These are phyloP conservation scores for Vidua chalybeata DNA, from an alignment of 2,113 vertebrate species.

Conservation along the genomic window DNA sequence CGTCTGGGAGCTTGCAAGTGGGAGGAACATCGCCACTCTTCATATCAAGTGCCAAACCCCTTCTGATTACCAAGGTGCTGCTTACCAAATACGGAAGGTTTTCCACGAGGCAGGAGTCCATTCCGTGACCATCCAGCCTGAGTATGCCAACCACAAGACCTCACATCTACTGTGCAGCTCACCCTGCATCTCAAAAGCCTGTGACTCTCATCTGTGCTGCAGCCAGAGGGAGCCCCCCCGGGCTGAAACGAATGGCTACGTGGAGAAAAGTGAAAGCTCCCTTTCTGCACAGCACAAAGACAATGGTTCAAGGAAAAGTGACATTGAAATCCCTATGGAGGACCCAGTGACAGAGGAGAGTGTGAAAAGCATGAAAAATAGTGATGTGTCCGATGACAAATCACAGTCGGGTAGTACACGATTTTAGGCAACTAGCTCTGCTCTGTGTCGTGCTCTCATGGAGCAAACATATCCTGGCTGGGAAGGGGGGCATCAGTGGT, in stretches of 20 bases:
- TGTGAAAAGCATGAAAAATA: not conserved
- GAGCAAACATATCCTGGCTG: not conserved
- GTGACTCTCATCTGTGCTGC: constrained; percentile 78
- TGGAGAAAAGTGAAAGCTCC: constrained; percentile 43
- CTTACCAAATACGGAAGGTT: constrained; percentile 72
- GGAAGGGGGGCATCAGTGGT: not conserved
- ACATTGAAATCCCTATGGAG: constrained; percentile 21
- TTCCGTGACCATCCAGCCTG: constrained; percentile 82
- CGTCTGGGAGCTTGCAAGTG: constrained; percentile 80
- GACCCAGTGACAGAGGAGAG: not conserved
- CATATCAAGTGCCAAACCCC: constrained; percentile 77
- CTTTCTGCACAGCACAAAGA: not conserved
- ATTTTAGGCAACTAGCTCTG: constrained; percentile 54
- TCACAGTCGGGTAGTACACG: constrained; percentile 42
- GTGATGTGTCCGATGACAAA: not conserved
- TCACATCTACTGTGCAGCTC: constrained; percentile 58
- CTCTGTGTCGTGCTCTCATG: not conserved
- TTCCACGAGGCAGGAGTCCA: constrained; percentile 81
- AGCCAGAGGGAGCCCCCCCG: constrained; percentile 37
- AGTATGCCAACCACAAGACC: constrained; percentile 61
- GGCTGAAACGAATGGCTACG: constrained; percentile 54
- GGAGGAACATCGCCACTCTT: constrained; percentile 82
- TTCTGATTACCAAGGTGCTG: constrained; percentile 51
- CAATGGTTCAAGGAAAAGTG: constrained; percentile 12
- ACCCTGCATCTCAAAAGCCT: constrained; percentile 75